Evolutionary conservation across 2,888 invertebrate genomes (phyloP), one percentile per base, ranked within the genome.

Genomic region (Meliscaeva auricollis): DNA sequence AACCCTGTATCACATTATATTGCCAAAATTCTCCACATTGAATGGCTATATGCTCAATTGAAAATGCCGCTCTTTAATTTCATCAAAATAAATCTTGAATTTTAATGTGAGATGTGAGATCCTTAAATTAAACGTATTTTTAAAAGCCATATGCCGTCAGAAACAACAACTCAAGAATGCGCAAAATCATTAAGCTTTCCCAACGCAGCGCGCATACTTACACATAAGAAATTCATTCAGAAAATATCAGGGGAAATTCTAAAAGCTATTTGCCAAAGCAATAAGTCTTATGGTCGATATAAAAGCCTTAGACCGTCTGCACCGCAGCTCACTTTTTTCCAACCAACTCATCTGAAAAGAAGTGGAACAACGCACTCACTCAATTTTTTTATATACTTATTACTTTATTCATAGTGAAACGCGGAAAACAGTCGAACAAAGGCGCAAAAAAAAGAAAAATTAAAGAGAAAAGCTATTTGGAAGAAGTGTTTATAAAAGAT

Each of bases 321-420:
- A 77, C 48, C 76, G 68, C 85, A 85, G 90, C 90, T 91, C 91
- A 91, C 91, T 91, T 91, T 91, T 91, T 89, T 91, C 89, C 88
- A 90, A 90, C 89, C 89, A 83, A 89, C 89, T 89, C 88, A 89
- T 89, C 89, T 89, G 90, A 87, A 89, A 87, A 89, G 88, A 88
- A 89, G 88, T 89, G 81, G 52, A 68, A 35, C 52, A 69, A 68
- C 44, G 56, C 73, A 68, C 68, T 66, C 38, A 72, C n/a, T 30
- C 9, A 5, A 35, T 13, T 35, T 15, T 7, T 60, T 41, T 62
- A 20, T 35, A n/a, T 17, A 6, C 13, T 15, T 22, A 32, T 13
- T 35, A 66, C 64, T 46, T 64, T 8, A 20, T 60, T 17, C 4
- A 38, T 50, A 76, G 80, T 81, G 81, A 85, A 77, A 85, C 85